Evolutionary conservation across 2,888 invertebrate genomes (phyloP).

Genomic region (Oscheius sp.): DNA sequence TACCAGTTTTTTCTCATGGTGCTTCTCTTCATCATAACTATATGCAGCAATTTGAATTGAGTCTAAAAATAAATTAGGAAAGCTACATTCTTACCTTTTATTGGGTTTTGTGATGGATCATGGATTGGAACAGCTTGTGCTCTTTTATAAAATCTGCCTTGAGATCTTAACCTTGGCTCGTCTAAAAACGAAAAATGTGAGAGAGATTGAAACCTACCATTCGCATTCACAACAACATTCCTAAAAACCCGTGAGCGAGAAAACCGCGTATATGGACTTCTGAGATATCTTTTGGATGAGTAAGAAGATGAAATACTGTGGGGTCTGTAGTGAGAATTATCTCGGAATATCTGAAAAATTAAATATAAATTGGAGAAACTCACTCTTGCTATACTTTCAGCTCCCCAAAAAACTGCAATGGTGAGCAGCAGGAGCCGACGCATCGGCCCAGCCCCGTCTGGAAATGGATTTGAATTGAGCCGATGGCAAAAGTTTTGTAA

Average conservation of each 20-base stretch:
- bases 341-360: constrained; percentile 9
- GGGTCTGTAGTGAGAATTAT: not conserved
- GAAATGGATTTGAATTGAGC: not conserved
- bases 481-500: not conserved
- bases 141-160: constrained; percentile 25
- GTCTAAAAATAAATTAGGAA: constrained; percentile 3
- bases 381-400: constrained; percentile 1
- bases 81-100: not conserved
- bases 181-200: constrained; percentile 11
- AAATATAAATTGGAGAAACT: not conserved
- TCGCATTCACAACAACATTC: constrained; percentile 22
- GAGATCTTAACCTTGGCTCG: constrained; percentile 16
- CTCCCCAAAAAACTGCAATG: constrained; percentile 1
- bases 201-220: not conserved
- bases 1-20: constrained; percentile 49
- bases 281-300: not conserved
- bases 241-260: constrained; percentile 24
- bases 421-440: constrained; percentile 19
- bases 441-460: constrained; percentile 19
- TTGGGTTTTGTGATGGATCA: not conserved
- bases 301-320: not conserved
- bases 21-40: constrained; percentile 49
- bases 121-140: constrained; percentile 27
- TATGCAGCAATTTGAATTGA: constrained; percentile 2
- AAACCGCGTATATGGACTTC: constrained; percentile 7